These are phyloP conservation scores for Labeo calbasu DNA, from an alignment of 2,797 vertebrate species.

Conservation along the genomic window DNA sequence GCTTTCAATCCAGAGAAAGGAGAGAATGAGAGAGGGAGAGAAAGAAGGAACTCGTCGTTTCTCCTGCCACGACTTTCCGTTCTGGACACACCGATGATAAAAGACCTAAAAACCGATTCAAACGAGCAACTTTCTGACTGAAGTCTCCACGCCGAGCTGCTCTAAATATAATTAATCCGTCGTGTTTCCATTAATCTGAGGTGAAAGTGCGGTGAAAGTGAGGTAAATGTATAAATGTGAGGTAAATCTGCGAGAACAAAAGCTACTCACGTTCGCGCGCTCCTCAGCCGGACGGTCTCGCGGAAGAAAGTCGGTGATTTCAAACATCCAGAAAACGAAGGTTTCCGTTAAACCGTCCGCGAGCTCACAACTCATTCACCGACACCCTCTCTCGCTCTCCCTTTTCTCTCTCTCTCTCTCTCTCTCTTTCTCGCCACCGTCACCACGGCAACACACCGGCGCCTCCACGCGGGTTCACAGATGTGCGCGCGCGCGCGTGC, in stretches of 20 bases:
- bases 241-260: background rate
- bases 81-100: background rate
- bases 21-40: background rate
- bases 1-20: background rate
- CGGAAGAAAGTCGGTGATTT: background rate
- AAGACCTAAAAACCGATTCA: background rate
- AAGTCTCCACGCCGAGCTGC: fast-evolving
- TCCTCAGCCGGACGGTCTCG: background rate
- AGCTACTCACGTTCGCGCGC: slow-evolving; percentile 29
- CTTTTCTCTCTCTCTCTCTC: background rate
- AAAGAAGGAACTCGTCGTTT: slow-evolving; percentile 22
- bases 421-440: background rate
- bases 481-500: background rate
- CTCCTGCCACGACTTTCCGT: slow-evolving; percentile 44
- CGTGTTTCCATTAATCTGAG: background rate
- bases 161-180: background rate
- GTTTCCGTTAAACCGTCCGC: slow-evolving; percentile 8
- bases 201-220: background rate
- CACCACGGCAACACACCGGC: slow-evolving; percentile 29
- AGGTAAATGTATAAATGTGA: background rate
- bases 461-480: background rate
- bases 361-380: background rate
- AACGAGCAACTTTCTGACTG: background rate
- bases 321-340: background rate
- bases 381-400: background rate